Conservation (phyloP, 2,797 vertebrate genomes). For the Pseudopleuronectes americanus region DNA sequence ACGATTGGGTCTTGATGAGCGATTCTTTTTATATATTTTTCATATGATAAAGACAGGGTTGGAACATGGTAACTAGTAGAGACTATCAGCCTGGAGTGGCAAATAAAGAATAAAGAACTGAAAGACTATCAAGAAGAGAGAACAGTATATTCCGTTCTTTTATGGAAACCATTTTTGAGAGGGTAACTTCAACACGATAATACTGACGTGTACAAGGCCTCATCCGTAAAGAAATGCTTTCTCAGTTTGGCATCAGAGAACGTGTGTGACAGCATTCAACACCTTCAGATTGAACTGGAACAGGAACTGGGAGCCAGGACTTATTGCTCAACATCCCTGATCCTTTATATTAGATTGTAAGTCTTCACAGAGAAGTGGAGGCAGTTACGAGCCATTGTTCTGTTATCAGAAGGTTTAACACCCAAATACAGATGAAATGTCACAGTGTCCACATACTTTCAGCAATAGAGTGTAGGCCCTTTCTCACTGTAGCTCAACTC, state of each 20-base stretch:
- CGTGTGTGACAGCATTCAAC: too few relatives aligned
- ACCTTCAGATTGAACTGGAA: neutral
- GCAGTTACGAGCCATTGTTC: neutral
- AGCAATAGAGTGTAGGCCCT: too few relatives aligned
- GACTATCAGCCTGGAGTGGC: too few relatives aligned
- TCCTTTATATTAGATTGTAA: constrained; percentile 9
- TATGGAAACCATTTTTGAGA: too few relatives aligned
- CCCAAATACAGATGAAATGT: neutral
- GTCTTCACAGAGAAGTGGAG: neutral
- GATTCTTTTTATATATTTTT: neutral
- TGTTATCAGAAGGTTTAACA: constrained; percentile 3
- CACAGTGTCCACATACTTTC: too few relatives aligned
- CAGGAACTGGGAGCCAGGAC: neutral
- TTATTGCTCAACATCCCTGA: neutral
- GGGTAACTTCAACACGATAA: neutral
- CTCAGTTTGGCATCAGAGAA: too few relatives aligned
- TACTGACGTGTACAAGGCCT: too few relatives aligned
- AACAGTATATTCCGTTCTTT: neutral
- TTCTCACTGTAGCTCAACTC: neutral
- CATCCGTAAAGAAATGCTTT: too few relatives aligned
- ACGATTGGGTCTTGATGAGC: constrained; percentile 51
- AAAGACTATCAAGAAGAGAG: too few relatives aligned
- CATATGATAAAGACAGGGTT: neutral
- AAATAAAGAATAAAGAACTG: too few relatives aligned
- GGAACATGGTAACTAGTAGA: neutral